Evolutionary conservation across 64 coral and sea anemone genomes (phyloP), one percentile per base, ranked within the genome.

Genomic region (Montipora efflorescens): DNA sequence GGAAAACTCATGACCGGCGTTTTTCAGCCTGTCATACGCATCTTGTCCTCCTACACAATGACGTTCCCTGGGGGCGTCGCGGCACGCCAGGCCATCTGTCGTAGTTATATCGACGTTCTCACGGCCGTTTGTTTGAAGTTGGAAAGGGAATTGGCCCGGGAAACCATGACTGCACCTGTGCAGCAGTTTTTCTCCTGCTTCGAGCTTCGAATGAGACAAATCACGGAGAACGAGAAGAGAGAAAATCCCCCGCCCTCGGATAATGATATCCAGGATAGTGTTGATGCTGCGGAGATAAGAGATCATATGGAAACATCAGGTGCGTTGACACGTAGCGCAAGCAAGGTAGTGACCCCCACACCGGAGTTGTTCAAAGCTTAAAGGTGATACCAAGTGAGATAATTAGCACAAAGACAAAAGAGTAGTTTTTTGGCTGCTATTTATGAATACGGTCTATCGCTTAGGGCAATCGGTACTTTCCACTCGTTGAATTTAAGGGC

Each of bases 141-240:
- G 18, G 97, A 99, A 83, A 90, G 97, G 79, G 92, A 94, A 12
- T 76, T 92, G 36, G 86, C 94, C 3, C 22, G 69, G 59, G 97
- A 99, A 7, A 82, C 94, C 61, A 96, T 96, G 78, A 94, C 89
- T 0, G 87, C 94, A 28, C 84, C 94, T 19, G 51, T 99, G 14
- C 89, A 94, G 43, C 92, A 93, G 74, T 96, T 96, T 70, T 99
- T 99, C 79, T 94, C 94, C 3, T 99, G 94, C 94, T 96, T 96
- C 10, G 92, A 96, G 79, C 72, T 95, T 55, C 95, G 88, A 11
- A 81, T 94, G 92, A 94, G 91, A 76, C 85, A 75, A 67, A 67
- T 85, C 9, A 97, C 88, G 62, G 89, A 88, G 50, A 83, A 62
- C 19, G 81, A 92, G 47, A 70, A 83, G 3, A 78, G 90, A 7